Conservation (phyloP, 2,797 vertebrate species). For the Anguilla marmorata region DNA sequence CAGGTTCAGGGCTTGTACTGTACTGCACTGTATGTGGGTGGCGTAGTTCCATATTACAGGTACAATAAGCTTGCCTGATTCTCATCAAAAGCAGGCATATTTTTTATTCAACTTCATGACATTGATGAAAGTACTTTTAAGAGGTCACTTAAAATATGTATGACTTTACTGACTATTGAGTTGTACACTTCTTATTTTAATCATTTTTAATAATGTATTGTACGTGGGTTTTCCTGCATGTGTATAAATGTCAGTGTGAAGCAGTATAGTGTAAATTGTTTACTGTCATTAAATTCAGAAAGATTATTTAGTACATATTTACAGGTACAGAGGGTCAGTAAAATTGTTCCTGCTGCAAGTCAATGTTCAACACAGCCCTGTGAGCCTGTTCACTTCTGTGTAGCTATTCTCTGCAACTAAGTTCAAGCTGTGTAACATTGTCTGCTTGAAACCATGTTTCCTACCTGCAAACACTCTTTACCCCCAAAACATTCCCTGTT, state of each 20-base stretch:
- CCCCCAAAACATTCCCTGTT: not conserved
- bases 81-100: not conserved
- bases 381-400: no score
- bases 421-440: no score
- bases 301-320: not conserved
- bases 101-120: not conserved
- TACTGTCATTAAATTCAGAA: no score
- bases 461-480: no score
- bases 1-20: not conserved
- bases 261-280: not conserved
- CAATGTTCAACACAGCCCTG: no score
- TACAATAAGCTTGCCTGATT: not conserved
- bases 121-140: not conserved
- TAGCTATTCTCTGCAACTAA: no score
- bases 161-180: not conserved
- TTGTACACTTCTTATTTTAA: not conserved
- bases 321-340: not conserved
- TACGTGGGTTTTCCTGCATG: not conserved
- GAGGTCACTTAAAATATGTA: not conserved
- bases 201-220: not conserved
- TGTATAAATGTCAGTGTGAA: not conserved
- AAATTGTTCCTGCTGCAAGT: not conserved
- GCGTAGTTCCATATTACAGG: not conserved
- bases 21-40: not conserved
- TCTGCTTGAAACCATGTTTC: no score